Conservation (phyloP, 2,113 vertebrate genomes). For the Hiodon tergisus region DNA sequence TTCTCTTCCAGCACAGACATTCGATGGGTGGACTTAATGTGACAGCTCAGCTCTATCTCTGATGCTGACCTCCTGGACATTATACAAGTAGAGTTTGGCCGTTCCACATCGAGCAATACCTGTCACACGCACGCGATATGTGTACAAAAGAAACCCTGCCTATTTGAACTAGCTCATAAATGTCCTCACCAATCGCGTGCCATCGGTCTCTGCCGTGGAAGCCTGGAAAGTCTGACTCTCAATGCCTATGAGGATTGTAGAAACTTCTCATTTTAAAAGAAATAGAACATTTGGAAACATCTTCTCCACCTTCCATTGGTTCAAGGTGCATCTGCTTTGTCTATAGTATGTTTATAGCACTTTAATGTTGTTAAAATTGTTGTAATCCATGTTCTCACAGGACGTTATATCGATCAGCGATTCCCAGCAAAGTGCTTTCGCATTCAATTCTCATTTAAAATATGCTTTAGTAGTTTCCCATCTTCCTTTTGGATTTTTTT, state of each 20-base stretch:
- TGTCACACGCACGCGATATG: too few relatives aligned
- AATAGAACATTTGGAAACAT: slow-evolving; percentile 30
- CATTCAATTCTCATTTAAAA: not conserved
- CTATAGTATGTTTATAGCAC: not conserved
- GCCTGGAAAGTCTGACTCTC: slow-evolving; percentile 35
- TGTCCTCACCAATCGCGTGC: slow-evolving; percentile 12
- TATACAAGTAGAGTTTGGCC: too few relatives aligned
- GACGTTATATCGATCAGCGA: slow-evolving; percentile 14
- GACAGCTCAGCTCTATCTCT: not conserved
- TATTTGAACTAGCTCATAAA: slow-evolving; percentile 21
- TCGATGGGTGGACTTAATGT: not conserved
- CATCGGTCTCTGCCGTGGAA: slow-evolving; percentile 15
- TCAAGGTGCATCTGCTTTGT: slow-evolving; percentile 4
- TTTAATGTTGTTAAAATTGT: not conserved
- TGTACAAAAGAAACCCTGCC: too few relatives aligned
- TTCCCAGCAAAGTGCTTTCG: not conserved
- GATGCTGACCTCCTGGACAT: too few relatives aligned
- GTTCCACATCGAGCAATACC: too few relatives aligned
- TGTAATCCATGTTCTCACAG: slow-evolving; percentile 3
- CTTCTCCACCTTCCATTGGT: slow-evolving; percentile 22
- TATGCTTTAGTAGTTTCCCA: slow-evolving; percentile 12
- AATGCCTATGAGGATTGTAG: slow-evolving; percentile 18
- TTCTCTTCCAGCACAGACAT: not conserved
- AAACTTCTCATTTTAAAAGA: slow-evolving; percentile 19
- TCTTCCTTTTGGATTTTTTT: slow-evolving; percentile 5